Evolutionary conservation across 2,113 vertebrate genomes (phyloP), one percentile per base, ranked within the genome.

Genomic region (Festucalex cinctus): DNA sequence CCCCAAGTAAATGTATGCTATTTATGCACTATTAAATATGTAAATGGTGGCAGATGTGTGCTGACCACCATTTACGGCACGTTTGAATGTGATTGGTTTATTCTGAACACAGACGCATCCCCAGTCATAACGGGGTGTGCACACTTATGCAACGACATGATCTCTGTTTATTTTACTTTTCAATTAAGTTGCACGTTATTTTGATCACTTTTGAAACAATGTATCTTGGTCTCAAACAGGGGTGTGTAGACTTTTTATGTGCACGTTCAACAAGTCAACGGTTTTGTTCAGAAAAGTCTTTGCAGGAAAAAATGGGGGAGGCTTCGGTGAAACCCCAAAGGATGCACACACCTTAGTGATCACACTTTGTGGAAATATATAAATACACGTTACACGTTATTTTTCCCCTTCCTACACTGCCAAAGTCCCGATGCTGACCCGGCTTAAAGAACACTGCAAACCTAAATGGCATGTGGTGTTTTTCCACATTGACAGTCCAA

Each of bases 301-400:
- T 41, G 48, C 22, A 26, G 24, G 12, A 37, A 61, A 59, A 61
- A 36, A 41, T 22, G 59, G 22, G 22, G 1, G 12, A 26, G 14
- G 14, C 14, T 59, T 20, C 32, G 16, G 3, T 12, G 57, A 59
- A 59, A 1, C 3, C 36, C 59, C 59, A 12, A 22, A 61, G 59
- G 59, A 61, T 43, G 60, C 24, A 43, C 60, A 62, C 60, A 62
- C 60, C 60, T 62, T 26, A 26, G 54, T 57, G 16, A 57, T 57
- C 54, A 32, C 54, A 57, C 54, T 32, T 51, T 57, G 6, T 17
- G 0, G 6, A 17, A 32, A 22, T 26, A 26, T 54, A 54, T 26
- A 57, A 57, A 32, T 57, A 57, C 37, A 22, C 22, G 2, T 62
- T 41, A 6, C 20, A 22, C 10, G 2, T 58, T 20, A 58, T 35